A percentile compares a stretch with the other conserved stretches of the same genome.
phyloP scores from a whole-genome alignment of 2,113 vertebrate species.

The Echinops telfairi region DNA sequence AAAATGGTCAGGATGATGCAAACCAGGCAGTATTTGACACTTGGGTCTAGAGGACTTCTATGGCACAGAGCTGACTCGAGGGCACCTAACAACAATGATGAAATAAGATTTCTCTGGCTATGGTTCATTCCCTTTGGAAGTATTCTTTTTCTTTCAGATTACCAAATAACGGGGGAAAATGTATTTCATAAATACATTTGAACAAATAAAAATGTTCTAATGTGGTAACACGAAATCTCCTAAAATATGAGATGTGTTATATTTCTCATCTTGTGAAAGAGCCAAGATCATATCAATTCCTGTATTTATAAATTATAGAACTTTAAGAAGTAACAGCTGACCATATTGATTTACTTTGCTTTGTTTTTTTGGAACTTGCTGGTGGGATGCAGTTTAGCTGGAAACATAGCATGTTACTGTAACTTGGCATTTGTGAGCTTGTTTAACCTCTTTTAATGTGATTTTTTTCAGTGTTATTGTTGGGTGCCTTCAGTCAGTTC shows the following conservation, averaged over 20 bases:
- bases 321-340: not conserved
- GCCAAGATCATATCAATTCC: not conserved
- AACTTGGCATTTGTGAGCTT: not conserved
- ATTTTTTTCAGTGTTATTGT: not conserved
- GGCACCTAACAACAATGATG: too few species aligned
- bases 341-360: conserved; percentile 18
- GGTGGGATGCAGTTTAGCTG: not conserved
- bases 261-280: conserved; percentile 30
- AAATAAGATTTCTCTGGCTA: not conserved
- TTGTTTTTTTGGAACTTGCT: conserved; percentile 42
- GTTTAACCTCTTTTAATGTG: not conserved
- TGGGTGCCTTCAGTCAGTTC: too few species aligned
- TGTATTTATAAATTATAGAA: conserved; percentile 24
- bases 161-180: not conserved
- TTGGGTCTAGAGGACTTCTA: too few species aligned
- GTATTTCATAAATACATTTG: not conserved
- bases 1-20: not conserved
- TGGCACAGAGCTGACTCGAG: too few species aligned
- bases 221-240: conserved; percentile 43
- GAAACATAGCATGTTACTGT: not conserved
- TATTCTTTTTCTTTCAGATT: conserved; percentile 48
- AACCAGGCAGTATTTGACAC: not conserved
- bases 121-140: conserved; percentile 53
- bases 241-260: conserved; percentile 6
- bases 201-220: conserved; percentile 47